phyloP scores from a whole-genome alignment of 1,140 invertebrate species.

The Vanessa atalanta region DNA sequence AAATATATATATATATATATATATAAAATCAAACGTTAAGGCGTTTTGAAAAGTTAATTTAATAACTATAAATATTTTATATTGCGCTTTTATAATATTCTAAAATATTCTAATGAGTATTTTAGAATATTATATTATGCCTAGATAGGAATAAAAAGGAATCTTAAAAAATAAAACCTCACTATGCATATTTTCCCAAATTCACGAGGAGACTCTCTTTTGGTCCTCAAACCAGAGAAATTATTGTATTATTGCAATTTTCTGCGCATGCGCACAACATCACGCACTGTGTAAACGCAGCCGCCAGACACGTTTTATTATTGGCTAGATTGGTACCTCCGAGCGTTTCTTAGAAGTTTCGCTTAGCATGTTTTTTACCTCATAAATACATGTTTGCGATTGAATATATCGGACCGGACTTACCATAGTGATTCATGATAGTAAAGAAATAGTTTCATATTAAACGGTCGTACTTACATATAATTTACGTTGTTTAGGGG shows the following conservation, averaged over 20 bases:
- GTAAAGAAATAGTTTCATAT: neutral
- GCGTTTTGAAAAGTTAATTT: no score
- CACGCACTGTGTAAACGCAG: constrained; percentile 34
- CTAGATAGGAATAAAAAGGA: no score
- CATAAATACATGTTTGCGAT: constrained; percentile 16
- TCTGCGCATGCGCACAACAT: constrained; percentile 21
- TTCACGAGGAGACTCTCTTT: neutral
- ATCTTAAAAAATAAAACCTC: no score
- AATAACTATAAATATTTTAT: no score
- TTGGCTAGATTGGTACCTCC: constrained; percentile 35
- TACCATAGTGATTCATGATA: constrained; percentile 4
- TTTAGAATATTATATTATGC: no score
- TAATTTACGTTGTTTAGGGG: neutral
- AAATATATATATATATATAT: no score
- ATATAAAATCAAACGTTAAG: no score
- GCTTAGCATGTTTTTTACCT: constrained; percentile 15
- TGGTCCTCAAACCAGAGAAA: constrained; percentile 12
- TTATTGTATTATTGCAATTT: constrained; percentile 38
- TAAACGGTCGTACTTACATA: neutral
- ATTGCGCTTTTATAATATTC: no score
- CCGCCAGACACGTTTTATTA: constrained; percentile 35
- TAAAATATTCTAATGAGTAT: no score
- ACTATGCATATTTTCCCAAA: no score
- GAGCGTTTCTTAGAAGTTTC: constrained; percentile 34
- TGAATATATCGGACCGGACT: neutral